Percentiles rank a stretch among this genome's conserved stretches.
phyloP scores from a whole-genome alignment of 2,797 vertebrate genomes.

The Odontamblyopus rebecca region DNA sequence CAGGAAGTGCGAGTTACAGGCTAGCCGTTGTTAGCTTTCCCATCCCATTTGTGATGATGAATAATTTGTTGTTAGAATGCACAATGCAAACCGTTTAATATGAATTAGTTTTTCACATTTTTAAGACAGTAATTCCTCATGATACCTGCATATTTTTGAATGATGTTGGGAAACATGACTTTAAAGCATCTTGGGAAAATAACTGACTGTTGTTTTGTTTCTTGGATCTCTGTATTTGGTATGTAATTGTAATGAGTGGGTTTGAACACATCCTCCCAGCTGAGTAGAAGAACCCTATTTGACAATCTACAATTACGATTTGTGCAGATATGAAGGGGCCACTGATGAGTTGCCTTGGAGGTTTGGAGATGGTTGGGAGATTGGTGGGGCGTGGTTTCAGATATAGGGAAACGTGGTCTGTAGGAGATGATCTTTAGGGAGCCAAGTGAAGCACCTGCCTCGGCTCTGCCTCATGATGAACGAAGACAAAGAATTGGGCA shows the following conservation, averaged over 20 bases:
- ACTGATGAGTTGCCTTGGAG: slow-evolving; percentile 58
- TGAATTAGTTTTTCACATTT: no score
- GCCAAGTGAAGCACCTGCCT: slow-evolving; percentile 63
- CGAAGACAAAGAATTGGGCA: slow-evolving; percentile 52
- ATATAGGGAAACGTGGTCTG: slow-evolving; percentile 1
- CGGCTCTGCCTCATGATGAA: slow-evolving; percentile 56
- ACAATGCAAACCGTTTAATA: no score
- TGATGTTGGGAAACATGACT: no score
- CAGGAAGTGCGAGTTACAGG: no score
- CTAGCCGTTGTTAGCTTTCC: no score
- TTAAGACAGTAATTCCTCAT: no score
- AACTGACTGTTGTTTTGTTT: background rate
- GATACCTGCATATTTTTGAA: no score
- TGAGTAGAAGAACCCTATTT: slow-evolving; percentile 30
- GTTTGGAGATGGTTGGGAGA: slow-evolving; percentile 6
- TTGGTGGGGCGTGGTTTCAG: slow-evolving; percentile 21
- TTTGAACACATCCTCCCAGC: slow-evolving; percentile 9
- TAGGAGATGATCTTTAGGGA: slow-evolving; percentile 39
- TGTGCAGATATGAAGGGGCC: slow-evolving; percentile 51
- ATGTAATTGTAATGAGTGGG: slow-evolving; percentile 5
- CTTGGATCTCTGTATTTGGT: slow-evolving; percentile 5
- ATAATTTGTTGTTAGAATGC: no score
- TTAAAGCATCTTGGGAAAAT: background rate
- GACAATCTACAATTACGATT: slow-evolving; percentile 67
- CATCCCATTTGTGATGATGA: no score